Conservation (phyloP, 1,140 invertebrate genomes). For the Gryllus bimaculatus region DNA sequence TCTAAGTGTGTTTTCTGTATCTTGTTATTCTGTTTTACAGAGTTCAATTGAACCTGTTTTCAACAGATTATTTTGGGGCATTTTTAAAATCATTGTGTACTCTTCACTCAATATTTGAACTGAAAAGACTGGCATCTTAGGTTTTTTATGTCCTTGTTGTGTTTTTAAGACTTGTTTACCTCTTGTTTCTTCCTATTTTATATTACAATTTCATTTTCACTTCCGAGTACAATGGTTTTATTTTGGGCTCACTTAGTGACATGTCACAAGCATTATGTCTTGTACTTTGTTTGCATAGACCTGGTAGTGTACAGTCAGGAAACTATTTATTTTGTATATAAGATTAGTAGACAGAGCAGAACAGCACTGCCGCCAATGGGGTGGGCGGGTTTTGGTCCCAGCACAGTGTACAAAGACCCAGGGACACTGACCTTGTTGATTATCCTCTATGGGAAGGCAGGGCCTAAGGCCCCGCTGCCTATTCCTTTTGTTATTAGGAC, state of each 20-base stretch:
- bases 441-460: conserved; percentile 12
- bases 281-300: not conserved
- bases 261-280: not conserved
- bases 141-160: not conserved
- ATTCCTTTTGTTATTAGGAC: conserved; percentile 20
- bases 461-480: conserved; percentile 13
- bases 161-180: not conserved
- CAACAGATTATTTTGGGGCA: conserved; percentile 8
- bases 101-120: conserved; percentile 1
- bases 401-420: conserved; percentile 18
- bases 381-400: not conserved
- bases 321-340: conserved; percentile 26
- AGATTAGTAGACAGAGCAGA: not conserved
- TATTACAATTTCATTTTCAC: conserved; percentile 13
- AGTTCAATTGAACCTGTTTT: conserved; percentile 3
- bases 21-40: not conserved
- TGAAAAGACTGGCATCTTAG: not conserved
- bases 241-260: conserved; percentile 9
- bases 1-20: conserved; percentile 6
- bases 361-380: not conserved
- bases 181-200: not conserved
- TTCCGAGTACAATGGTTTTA: conserved; percentile 15
- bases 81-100: not conserved
- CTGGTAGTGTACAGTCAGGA: conserved; percentile 17
- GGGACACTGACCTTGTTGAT: conserved; percentile 18